Evolutionary conservation across 1,140 invertebrate genomes (phyloP).

Genomic region (Apis laboriosa): DNA sequence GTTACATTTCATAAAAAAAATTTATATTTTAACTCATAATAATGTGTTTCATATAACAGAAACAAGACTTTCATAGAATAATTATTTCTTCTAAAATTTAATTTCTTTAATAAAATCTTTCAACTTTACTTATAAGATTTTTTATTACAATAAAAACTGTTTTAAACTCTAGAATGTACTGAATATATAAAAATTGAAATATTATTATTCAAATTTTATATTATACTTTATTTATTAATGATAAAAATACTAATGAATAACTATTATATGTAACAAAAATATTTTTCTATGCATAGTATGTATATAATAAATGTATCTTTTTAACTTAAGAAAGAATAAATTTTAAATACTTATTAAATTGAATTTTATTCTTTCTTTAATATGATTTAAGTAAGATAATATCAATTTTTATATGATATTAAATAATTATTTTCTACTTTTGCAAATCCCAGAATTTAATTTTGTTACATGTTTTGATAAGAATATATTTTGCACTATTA

Average conservation of each 20-base stretch:
- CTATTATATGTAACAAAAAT: not conserved
- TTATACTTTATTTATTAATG: not conserved
- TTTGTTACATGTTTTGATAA: not conserved
- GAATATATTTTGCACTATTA: not conserved
- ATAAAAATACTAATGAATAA: not conserved
- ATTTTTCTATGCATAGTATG: slow-evolving; percentile 4
- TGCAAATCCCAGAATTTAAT: not conserved
- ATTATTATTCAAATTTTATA: not conserved
- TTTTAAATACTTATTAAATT: not conserved
- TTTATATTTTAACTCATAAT: not conserved
- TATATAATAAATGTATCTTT: slow-evolving; percentile 1
- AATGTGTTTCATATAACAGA: not conserved
- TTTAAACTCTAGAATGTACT: not conserved
- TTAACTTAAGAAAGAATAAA: not conserved
- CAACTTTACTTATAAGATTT: not conserved
- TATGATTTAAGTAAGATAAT: not conserved
- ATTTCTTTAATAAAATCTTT: not conserved
- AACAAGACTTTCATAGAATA: not conserved
- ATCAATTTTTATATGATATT: not conserved
- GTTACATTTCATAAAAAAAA: not conserved
- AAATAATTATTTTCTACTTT: slow-evolving; percentile 3
- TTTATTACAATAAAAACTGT: not conserved
- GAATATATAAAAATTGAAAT: not conserved
- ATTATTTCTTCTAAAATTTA: not conserved
- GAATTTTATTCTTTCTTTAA: not conserved